These are phyloP conservation scores for Tyrophagus putrescentiae DNA, from an alignment of 1,140 invertebrate species.

Conservation along the genomic window DNA sequence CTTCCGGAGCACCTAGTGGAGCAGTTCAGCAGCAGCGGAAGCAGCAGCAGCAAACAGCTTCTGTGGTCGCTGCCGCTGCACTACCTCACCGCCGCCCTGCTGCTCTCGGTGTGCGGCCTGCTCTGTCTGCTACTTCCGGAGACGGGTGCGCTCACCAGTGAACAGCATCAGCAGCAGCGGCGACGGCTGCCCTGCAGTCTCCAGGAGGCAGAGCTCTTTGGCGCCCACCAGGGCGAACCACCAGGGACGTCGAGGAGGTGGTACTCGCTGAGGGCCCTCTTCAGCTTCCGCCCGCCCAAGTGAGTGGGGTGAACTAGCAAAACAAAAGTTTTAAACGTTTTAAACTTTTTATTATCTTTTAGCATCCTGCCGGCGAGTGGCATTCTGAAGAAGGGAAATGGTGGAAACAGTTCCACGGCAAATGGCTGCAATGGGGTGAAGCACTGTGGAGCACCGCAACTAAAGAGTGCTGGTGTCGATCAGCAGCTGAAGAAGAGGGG, in stretches of 20 bases:
- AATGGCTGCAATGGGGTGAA: neutral
- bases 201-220: constrained; percentile 4
- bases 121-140: constrained; percentile 2
- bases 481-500: neutral
- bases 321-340: neutral
- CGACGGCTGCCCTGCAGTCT: neutral
- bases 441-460: too few species aligned
- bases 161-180: too few species aligned
- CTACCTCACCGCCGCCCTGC: neutral
- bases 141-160: neutral
- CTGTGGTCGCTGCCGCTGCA: too few species aligned
- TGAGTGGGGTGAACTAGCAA: neutral
- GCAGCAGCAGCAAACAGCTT: neutral
- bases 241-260: too few species aligned
- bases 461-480: too few species aligned
- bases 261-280: neutral
- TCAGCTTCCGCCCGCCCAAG: constrained; percentile 4
- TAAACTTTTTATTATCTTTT: neutral
- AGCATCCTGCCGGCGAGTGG: neutral
- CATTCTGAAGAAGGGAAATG: neutral
- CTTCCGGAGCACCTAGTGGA: neutral
- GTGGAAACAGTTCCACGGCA: neutral
- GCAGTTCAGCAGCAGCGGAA: neutral
- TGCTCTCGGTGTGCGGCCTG: neutral
- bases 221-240: too few species aligned